Percentiles rank a stretch among this genome's conserved stretches.
Evolutionary conservation across 2,797 vertebrate genomes (phyloP).

Genomic region (Centroberyx gerrardi): DNA sequence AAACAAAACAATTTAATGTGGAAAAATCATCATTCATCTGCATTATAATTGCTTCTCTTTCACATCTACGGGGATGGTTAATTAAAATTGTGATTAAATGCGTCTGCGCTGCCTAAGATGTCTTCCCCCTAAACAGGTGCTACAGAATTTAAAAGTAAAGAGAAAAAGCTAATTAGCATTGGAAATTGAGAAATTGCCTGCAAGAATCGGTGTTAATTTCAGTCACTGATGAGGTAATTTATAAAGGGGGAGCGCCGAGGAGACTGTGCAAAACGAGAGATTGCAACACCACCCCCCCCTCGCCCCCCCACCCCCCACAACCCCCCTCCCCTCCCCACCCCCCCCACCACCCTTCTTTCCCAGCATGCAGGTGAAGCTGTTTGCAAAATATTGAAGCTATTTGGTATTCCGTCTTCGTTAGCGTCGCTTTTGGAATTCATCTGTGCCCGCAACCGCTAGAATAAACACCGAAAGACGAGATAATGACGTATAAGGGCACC

Average conservation of each 20-base stretch:
- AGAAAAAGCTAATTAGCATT: conserved; percentile 99
- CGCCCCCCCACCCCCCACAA: conserved; percentile 79
- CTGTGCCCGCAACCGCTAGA: conserved; percentile 74
- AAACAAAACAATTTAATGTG: conserved; percentile 99
- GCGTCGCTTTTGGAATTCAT: conserved; percentile 80
- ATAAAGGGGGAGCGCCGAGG: conserved; percentile 94
- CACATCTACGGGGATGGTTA: conserved; percentile 99
- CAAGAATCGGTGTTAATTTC: conserved; percentile 99
- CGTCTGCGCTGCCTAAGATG: conserved; percentile 98
- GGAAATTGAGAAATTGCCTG: conserved; percentile 99
- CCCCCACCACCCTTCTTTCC: conserved; percentile 69
- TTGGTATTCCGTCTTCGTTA: conserved; percentile 90
- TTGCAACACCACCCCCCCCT: conserved; percentile 88
- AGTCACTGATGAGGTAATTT: conserved; percentile 99
- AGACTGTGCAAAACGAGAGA: conserved; percentile 92
- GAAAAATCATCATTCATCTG: conserved; percentile 99
- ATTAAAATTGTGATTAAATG: conserved; percentile 99
- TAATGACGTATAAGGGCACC: conserved; percentile 36
- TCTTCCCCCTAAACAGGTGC: conserved; percentile 99
- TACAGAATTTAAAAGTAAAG: conserved; percentile 99
- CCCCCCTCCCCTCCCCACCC: neutral
- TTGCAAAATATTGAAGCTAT: conserved; percentile 95
- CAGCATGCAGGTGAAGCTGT: conserved; percentile 97
- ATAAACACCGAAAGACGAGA: conserved; percentile 67
- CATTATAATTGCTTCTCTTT: conserved; percentile 99